Base-by-base conservation (phyloP, 2,797 vertebrate genomes). In the Mionectes olivaceus region DNA sequence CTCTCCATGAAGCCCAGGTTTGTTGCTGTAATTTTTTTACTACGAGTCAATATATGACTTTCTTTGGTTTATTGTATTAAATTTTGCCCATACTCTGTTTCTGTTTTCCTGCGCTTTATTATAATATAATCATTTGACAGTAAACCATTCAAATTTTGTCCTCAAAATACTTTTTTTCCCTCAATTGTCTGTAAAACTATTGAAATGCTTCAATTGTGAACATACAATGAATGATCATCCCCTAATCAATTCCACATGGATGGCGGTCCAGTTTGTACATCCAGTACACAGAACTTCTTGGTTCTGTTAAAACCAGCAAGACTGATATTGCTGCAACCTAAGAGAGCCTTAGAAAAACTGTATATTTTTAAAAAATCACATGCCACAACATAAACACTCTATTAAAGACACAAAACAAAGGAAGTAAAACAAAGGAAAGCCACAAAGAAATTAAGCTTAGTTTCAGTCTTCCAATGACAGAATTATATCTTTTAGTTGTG, bases 241-340 rank as follows among this genome's bases (percentile, higher is more conserved):
- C 57, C 30, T 95, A 86, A 94, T 88, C 16, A 60, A 7, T 93
- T 96, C 87, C 91, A 88, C n/a, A 44, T 89, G 86, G 50, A 13
- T 3, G 39, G 37, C 11, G n/a, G 63, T 25, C 37, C 52, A 69
- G 55, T 86, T 83, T 63, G 59, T 81, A 75, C 76, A 81, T 53
- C 60, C 67, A 78, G n/a, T 52, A n/a, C 35, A 5, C 10, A 59
- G 32, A 75, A 68, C 27, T 87, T 68, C 39, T 88, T 73, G 46
- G 46, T 75, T 78, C 43, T 52, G 24, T 81, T 90, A 86, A 91
- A 90, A 83, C 22, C 50, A 75, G 22, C 44, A 61, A 53, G 8
- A 63, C n/a, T 55, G 56, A 71, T 68, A 33, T 43, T 76, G 5
- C 59, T 78, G n/a, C 30, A 81, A 65, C 35, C 37, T 92, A 56